Evolutionary conservation across 2,797 vertebrate genomes (phyloP).

Genomic region (Sardinella longiceps): DNA sequence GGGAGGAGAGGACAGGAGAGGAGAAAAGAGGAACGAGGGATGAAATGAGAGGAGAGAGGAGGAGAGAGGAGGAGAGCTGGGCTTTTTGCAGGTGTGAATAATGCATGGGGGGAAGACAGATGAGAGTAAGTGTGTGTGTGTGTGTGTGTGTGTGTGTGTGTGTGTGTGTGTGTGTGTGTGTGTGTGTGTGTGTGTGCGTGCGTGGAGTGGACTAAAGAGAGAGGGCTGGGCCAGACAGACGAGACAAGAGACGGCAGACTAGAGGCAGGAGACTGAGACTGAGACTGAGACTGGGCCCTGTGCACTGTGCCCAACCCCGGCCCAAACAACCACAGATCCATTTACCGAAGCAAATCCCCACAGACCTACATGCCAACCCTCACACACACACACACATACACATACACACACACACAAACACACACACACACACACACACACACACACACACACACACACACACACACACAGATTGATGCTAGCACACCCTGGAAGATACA

Average conservation of each 20-base stretch:
- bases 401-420: constrained; percentile 19
- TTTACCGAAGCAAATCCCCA: constrained; percentile 72
- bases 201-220: constrained; percentile 12
- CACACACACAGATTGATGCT: neutral
- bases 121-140: neutral
- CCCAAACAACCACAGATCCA: constrained; percentile 66
- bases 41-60: constrained; percentile 32
- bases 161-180: no score
- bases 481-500: neutral
- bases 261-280: no score
- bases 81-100: constrained; percentile 67
- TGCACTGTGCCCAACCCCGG: constrained; percentile 64
- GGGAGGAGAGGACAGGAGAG: neutral
- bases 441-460: constrained; percentile 14
- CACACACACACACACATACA: constrained; percentile 53
- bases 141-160: no score
- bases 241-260: neutral
- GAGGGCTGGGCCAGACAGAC: constrained; percentile 65
- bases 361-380: constrained; percentile 55
- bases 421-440: constrained; percentile 20
- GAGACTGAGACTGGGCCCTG: no score
- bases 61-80: constrained; percentile 29
- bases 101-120: constrained; percentile 67
- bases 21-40: constrained; percentile 36
- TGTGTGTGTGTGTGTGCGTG: no score